Evolutionary conservation across 2,113 vertebrate species (phyloP), one percentile per base, ranked within the genome.

Genomic region (Pagrus major): DNA sequence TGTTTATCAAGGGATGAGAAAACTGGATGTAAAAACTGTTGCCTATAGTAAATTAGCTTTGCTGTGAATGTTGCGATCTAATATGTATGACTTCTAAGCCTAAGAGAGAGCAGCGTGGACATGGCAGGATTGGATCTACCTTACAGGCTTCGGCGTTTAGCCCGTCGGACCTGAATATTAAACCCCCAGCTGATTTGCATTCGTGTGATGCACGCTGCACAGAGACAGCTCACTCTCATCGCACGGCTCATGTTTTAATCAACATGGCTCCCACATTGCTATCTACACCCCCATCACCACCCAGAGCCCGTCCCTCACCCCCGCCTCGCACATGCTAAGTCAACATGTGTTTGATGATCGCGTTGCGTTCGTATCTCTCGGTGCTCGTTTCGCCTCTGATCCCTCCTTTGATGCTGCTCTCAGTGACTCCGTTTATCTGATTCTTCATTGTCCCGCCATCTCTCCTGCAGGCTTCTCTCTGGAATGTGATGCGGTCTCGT

Each of bases 171-270:
- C 83, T 88, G 90, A 91, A 93, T 92, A 89, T 93, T 89, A 90
- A 92, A 91, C 80, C 67, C 44, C 29, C 68, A 11, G 27, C 78
- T 85, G 71, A 89, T 94, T 93, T 93, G 80, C 89, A 94, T 94
- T 86, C 80, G 77, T 76, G 89, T 71, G 86, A 86, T 75, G 80
- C 77, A 7, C 16, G 74, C 76, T 71, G 85, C 86, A 58, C 54
- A 44, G 82, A 81, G 76, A 70, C 69, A 54, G 71, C 88, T 85
- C 69, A 4, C 71, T 73, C 68, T 79, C 84, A 59, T 66, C 18
- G 46, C 84, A 71, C 55, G 37, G 85, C 89, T 92, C 86, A 86
- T 90, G 86, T 93, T 93, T 92, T 91, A 92, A 88, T 87, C 87
- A 80, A 65, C 86, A 69, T 37, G 49, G 59, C 35, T 78, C 69